Percentiles rank a stretch among this genome's conserved stretches.
Evolutionary conservation across 1,140 invertebrate genomes (phyloP).

Genomic region (Fragariocoptes setiger): DNA sequence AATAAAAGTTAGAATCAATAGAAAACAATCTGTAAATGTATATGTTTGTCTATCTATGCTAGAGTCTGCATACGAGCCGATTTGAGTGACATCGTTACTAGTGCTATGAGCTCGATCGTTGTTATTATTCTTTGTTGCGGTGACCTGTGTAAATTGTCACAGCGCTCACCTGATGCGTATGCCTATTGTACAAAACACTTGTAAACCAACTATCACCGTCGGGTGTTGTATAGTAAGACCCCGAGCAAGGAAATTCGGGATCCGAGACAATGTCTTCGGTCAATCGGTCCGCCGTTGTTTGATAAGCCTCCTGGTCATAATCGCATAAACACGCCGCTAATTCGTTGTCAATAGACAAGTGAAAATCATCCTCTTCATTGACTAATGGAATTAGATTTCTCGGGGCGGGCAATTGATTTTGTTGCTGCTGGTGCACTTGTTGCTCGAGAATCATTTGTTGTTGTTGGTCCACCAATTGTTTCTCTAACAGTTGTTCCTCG

Average conservation of each 20-base stretch:
- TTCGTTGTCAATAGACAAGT: neutral
- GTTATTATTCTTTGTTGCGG: too few relatives aligned
- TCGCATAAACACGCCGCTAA: neutral
- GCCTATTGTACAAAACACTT: neutral
- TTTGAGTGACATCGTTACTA: too few relatives aligned
- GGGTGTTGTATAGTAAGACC: neutral
- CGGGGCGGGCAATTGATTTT: neutral
- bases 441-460: neutral
- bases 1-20: too few relatives aligned
- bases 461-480: constrained; percentile 3
- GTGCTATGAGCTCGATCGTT: too few relatives aligned
- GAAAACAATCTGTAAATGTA: too few relatives aligned
- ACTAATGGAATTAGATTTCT: neutral
- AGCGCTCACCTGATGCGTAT: neutral
- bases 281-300: neutral
- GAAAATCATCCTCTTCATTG: neutral
- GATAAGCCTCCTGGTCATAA: neutral
- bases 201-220: neutral
- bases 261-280: neutral
- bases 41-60: too few relatives aligned
- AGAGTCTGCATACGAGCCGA: too few relatives aligned
- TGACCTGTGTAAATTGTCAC: too few relatives aligned
- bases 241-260: neutral
- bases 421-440: neutral
- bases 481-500: neutral